These are phyloP conservation scores for Apteryx mantelli DNA, from an alignment of 2,113 vertebrate genomes.

Conservation along the genomic window DNA sequence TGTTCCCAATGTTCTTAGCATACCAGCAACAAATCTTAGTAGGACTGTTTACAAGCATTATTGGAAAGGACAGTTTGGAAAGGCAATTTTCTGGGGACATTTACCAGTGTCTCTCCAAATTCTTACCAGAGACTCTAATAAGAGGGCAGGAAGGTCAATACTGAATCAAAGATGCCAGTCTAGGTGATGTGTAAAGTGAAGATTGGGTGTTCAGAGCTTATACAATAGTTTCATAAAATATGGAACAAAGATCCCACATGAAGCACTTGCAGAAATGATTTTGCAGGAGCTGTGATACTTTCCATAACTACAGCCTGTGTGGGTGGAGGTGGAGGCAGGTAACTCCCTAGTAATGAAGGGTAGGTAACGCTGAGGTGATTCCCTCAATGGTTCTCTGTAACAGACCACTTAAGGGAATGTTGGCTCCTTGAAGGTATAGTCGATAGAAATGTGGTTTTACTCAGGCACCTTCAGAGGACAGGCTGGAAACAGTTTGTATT, in stretches of 20 bases:
- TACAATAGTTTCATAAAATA: background rate
- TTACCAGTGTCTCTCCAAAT: background rate
- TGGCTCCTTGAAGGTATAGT: background rate
- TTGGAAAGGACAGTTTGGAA: background rate
- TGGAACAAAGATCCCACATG: background rate
- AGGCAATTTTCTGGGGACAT: background rate
- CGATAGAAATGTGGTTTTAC: background rate
- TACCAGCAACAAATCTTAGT: too few relatives aligned
- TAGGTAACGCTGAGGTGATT: background rate
- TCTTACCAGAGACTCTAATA: background rate
- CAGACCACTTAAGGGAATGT: background rate
- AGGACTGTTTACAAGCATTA: background rate
- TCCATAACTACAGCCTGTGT: background rate
- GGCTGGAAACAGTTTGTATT: background rate
- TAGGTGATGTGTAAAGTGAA: background rate
- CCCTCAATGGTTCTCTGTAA: background rate
- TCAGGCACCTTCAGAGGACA: background rate
- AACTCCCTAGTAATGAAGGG: background rate
- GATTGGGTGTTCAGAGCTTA: background rate
- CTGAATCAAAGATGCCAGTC: fast-evolving
- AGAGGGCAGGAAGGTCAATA: background rate
- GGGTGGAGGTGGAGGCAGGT: background rate
- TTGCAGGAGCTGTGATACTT: background rate
- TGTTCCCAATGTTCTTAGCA: background rate
- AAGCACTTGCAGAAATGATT: background rate